Evolutionary conservation across 2,113 vertebrate species (phyloP).

Genomic region (Irena cyanogastra): DNA sequence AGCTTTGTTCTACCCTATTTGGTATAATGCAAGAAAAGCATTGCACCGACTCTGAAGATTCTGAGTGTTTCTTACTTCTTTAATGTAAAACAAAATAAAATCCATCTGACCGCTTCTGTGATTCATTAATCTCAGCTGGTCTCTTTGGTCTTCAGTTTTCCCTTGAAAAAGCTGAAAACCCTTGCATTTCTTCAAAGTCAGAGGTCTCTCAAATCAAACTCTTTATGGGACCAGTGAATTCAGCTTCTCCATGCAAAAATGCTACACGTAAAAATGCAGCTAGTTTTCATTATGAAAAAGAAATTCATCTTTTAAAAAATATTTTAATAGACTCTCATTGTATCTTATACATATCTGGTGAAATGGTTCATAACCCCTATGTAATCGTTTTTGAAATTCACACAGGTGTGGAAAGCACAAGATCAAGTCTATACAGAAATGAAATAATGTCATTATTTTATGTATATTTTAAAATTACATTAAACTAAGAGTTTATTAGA

Average conservation of each 20-base stretch:
- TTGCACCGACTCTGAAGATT: neutral
- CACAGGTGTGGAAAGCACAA: neutral
- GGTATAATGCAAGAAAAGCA: neutral
- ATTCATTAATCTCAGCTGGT: neutral
- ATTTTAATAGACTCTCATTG: neutral
- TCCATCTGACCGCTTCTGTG: neutral
- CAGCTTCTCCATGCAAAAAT: neutral
- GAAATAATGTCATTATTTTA: neutral
- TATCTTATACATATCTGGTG: neutral
- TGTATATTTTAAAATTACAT: neutral
- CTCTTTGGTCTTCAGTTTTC: neutral
- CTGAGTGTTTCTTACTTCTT: neutral
- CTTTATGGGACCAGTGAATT: neutral
- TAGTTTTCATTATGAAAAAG: neutral
- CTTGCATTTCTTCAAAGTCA: neutral
- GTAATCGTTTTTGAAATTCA: neutral
- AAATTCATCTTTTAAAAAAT: accelerated
- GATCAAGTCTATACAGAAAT: neutral
- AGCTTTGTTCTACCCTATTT: neutral
- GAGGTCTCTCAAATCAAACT: neutral
- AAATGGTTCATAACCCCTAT: neutral
- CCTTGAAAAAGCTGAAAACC: neutral
- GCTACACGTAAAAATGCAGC: neutral
- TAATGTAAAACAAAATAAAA: neutral
- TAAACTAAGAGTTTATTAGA: neutral